phyloP scores from a whole-genome alignment of 2,797 vertebrate species.

The Ptychadena robeensis region DNA sequence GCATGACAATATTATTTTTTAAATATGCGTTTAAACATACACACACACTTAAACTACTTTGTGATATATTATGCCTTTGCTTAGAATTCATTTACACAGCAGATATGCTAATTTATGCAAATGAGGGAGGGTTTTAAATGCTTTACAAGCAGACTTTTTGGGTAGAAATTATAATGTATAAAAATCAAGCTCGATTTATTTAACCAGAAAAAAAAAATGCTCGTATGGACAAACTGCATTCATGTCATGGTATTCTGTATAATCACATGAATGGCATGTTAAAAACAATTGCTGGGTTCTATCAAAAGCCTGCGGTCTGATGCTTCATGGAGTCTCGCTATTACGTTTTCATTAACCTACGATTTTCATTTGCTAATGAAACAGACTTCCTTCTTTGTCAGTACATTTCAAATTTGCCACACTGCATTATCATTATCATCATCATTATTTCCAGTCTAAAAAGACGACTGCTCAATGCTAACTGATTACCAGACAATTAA shows the following conservation, averaged over 20 bases:
- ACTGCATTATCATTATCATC: slow-evolving; percentile 63
- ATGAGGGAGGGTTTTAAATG: slow-evolving; percentile 71
- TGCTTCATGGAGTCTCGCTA: slow-evolving; percentile 31
- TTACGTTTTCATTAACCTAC: slow-evolving; percentile 51
- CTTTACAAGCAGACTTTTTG: slow-evolving; percentile 66
- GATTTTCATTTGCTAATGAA: slow-evolving; percentile 66
- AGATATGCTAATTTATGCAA: slow-evolving; percentile 79
- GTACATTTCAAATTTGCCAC: slow-evolving; percentile 61
- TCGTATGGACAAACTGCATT: slow-evolving; percentile 47
- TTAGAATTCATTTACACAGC: slow-evolving; percentile 74
- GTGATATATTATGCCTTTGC: slow-evolving; percentile 72
- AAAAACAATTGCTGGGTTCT: slow-evolving; percentile 47
- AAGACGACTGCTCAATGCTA: slow-evolving; percentile 70
- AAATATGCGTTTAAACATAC: slow-evolving; percentile 65
- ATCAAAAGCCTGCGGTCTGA: slow-evolving; percentile 31
- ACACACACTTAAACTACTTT: slow-evolving; percentile 70
- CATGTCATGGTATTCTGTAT: slow-evolving; percentile 50
- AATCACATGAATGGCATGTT: slow-evolving; percentile 54
- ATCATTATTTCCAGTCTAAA: slow-evolving; percentile 66
- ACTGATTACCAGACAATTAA: slow-evolving; percentile 70
- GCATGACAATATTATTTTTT: slow-evolving; percentile 67
- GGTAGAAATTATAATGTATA: slow-evolving; percentile 64
- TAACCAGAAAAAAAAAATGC: slow-evolving; percentile 62
- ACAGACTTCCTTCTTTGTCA: slow-evolving; percentile 62
- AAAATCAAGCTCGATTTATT: slow-evolving; percentile 39